A percentile compares a stretch with the other conserved stretches of the same genome.
Conservation (phyloP, 2,797 vertebrate species). For the Helarctos malayanus region DNA sequence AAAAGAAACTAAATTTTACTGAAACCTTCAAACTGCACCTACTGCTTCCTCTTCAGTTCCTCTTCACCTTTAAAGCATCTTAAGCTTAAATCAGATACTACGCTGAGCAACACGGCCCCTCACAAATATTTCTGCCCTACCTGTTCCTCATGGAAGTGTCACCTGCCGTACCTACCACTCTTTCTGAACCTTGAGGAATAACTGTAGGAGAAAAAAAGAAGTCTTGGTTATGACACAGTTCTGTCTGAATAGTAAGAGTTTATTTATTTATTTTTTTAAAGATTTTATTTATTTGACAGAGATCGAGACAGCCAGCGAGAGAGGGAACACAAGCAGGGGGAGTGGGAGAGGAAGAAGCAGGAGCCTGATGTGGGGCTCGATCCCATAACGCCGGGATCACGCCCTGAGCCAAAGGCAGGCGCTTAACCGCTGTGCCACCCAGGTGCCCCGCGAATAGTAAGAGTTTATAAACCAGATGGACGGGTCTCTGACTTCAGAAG, state of each 20-base stretch:
- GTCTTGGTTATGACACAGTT: not conserved
- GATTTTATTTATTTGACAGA: too few relatives aligned
- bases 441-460: not conserved
- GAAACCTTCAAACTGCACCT: not conserved
- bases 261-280: not conserved
- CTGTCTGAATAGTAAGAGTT: not conserved
- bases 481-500: constrained; percentile 26
- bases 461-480: not conserved
- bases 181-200: not conserved
- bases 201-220: not conserved
- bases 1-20: not conserved
- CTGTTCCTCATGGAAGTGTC: not conserved
- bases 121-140: not conserved
- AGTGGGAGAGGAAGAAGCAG: too few relatives aligned
- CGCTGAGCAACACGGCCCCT: not conserved
- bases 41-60: not conserved
- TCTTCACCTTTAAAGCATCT: not conserved
- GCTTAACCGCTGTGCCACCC: too few relatives aligned
- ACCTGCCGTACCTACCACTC: not conserved
- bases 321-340: too few relatives aligned
- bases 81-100: not conserved
- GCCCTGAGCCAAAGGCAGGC: too few relatives aligned
- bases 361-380: too few relatives aligned
- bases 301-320: too few relatives aligned
- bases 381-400: too few relatives aligned